Percentiles rank a stretch among this genome's conserved stretches.
phyloP scores from a whole-genome alignment of 2,888 invertebrate species.

The Serripes groenlandicus region DNA sequence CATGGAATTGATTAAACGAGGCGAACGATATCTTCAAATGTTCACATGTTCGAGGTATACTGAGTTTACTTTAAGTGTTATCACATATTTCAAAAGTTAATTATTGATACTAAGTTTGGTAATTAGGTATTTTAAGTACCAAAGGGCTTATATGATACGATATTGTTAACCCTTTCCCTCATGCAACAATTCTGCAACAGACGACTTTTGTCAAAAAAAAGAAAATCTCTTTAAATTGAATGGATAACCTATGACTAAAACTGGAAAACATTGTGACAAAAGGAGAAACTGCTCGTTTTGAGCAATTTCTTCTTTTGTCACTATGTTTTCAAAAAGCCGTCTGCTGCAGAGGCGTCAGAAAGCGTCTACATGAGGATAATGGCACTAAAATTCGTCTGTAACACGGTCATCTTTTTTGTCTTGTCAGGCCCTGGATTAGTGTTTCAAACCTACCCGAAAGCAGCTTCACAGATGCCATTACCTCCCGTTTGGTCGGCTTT shows the following conservation, averaged over 20 bases:
- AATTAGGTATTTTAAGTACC: background rate
- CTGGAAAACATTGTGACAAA: too few relatives aligned
- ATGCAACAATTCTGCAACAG: background rate
- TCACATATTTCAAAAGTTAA: background rate
- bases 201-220: background rate
- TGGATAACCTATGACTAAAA: background rate
- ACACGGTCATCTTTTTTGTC: too few relatives aligned
- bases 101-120: background rate
- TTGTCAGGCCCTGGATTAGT: too few relatives aligned
- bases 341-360: too few relatives aligned
- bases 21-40: background rate
- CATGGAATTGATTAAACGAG: background rate
- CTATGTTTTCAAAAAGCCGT: too few relatives aligned
- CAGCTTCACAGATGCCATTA: slow-evolving; percentile 55
- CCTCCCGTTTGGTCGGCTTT: slow-evolving; percentile 53
- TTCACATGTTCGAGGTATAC: background rate
- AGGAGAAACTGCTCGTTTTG: too few relatives aligned
- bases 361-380: too few relatives aligned
- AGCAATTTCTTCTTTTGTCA: too few relatives aligned
- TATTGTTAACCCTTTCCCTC: background rate
- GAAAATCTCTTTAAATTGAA: background rate
- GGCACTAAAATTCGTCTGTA: too few relatives aligned
- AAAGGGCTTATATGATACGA: too few relatives aligned
- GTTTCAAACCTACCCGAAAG: too few relatives aligned
- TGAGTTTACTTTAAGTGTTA: background rate